These are phyloP conservation scores for Nyctibius bracteatus DNA, from an alignment of 2,113 vertebrate species.

Conservation along the genomic window DNA sequence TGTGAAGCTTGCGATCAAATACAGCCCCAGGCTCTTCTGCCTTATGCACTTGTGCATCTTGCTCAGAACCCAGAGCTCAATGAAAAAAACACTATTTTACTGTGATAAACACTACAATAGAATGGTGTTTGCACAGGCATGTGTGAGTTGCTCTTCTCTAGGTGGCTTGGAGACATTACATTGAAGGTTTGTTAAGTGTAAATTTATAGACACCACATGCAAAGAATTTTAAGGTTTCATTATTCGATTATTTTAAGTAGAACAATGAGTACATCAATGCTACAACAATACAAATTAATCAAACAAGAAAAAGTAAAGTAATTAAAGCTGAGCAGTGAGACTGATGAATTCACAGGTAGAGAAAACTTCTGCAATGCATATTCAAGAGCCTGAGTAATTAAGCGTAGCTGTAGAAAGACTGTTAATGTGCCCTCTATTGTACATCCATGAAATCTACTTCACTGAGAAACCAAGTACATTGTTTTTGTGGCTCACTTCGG, in stretches of 20 bases:
- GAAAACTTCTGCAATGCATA: neutral
- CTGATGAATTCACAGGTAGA: neutral
- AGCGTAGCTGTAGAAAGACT: neutral
- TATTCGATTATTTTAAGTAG: constrained; percentile 45
- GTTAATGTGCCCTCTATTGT: neutral
- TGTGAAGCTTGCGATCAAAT: neutral
- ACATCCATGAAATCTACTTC: neutral
- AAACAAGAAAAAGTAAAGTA: constrained; percentile 17
- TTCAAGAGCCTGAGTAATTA: neutral
- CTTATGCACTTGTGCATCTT: neutral
- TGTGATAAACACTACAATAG: constrained; percentile 44
- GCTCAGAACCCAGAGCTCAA: neutral
- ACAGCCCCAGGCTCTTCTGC: neutral
- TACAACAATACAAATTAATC: constrained; percentile 32
- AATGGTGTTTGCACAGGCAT: constrained; percentile 54
- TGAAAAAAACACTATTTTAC: constrained; percentile 33
- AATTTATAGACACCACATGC: neutral
- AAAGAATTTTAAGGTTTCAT: neutral
- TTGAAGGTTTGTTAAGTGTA: neutral
- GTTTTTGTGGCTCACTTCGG: neutral
- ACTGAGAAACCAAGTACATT: neutral
- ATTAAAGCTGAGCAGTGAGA: constrained; percentile 2
- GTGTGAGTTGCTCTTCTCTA: constrained; percentile 19
- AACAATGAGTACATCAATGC: neutral
- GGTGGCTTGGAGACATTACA: neutral